Base-by-base conservation (phyloP, 2,888 invertebrate species). In the Agrenia bidenticulata region DNA sequence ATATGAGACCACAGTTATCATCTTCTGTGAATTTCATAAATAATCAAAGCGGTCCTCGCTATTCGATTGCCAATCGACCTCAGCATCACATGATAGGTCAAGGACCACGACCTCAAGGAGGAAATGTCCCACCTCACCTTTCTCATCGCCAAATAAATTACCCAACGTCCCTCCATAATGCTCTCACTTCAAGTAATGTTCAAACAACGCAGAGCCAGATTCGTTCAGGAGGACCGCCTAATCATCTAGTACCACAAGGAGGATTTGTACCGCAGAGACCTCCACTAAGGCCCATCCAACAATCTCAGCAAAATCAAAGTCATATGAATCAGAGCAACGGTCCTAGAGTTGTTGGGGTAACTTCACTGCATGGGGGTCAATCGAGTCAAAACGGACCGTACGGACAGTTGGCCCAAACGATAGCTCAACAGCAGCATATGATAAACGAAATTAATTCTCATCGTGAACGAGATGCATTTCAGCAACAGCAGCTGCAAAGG, bases 81-180 rank as follows among this genome's bases (percentile, higher is more conserved):
- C 45, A 4, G 19, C 5, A 9, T 4, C 45, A 17, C n/a, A 45
- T 32, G 4, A 7, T 32, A 11, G 11, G 11, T 17, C 45, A 45
- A 5, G 45, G 15, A 11, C 45, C 5, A 19, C 9, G 19, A 5
- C 4, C 19, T 45, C 45, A 11, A 32, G 32, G 45, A 4, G 17
- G 27, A 5, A 37, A 19, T 51, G 53, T 27, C 19, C 55, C 37
- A 7, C 50, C 50, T 57, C 49, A 63, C 42, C 32, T 19, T 17
- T 4, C 45, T 15, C 45, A 45, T 5, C 45, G 45, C 5, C 26
- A 59, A 1, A 27, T 11, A 11, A 24, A 49, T 13, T 70, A 67
- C 17, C 67, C 70, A n/a, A 58, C 61, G 37, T 56, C 70, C 0
- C 61, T 70, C 9, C 70, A 65, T 39, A 60, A 63, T 58, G 70